Percentiles rank a stretch among this genome's conserved stretches.
Conservation (phyloP, 2,113 vertebrate genomes). For the Callopanchax toddi region DNA sequence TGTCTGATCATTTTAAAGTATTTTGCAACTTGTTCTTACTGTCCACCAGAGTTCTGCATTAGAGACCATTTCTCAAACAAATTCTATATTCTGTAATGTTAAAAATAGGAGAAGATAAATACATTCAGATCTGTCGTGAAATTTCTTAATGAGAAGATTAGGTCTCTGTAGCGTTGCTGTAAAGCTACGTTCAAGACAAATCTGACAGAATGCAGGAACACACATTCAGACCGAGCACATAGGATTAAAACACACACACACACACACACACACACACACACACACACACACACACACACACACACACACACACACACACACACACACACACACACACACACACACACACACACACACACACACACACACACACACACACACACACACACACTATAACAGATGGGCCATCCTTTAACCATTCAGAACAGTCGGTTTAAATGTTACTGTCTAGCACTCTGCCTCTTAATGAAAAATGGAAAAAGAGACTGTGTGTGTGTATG, state of each 20-base stretch:
- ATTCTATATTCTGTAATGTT: too few species aligned
- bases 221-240: constrained; percentile 24
- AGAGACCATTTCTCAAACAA: too few species aligned
- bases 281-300: constrained; percentile 11
- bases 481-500: constrained; percentile 31
- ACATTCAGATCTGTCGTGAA: neutral
- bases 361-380: constrained; percentile 10
- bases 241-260: constrained; percentile 26
- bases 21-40: too few species aligned
- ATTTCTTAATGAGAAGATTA: neutral
- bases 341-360: constrained; percentile 33
- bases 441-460: constrained; percentile 59
- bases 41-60: too few species aligned
- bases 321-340: constrained; percentile 17
- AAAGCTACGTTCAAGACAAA: neutral
- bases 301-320: constrained; percentile 15
- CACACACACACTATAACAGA: constrained; percentile 43
- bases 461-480: constrained; percentile 67
- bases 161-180: neutral
- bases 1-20: too few species aligned
- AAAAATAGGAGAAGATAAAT: too few species aligned
- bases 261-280: constrained; percentile 18
- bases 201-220: too few species aligned
- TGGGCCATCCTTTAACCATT: constrained; percentile 70
- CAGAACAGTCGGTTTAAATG: constrained; percentile 62